These are phyloP conservation scores for Saguinus oedipus DNA, from an alignment of 2,797 vertebrate genomes.

Conservation along the genomic window DNA sequence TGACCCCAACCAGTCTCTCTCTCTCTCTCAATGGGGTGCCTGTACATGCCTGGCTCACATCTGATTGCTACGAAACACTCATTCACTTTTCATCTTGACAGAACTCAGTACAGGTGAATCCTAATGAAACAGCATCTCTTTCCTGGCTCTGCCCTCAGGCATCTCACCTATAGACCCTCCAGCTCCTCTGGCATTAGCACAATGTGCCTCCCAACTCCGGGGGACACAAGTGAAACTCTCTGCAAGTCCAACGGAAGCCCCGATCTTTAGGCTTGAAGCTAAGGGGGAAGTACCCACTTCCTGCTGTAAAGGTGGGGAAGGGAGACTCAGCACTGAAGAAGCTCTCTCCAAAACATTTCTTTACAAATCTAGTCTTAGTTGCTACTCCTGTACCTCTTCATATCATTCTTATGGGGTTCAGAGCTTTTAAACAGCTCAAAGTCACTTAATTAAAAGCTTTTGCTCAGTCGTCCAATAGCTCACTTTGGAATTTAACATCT, in stretches of 20 bases:
- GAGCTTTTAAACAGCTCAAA: background rate
- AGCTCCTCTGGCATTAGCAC: background rate
- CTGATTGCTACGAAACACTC: background rate
- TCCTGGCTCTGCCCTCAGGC: background rate
- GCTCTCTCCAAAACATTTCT: background rate
- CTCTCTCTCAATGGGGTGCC: background rate
- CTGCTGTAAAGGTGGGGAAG: accelerated
- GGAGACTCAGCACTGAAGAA: background rate
- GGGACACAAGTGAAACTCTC: background rate
- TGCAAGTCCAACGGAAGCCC: background rate
- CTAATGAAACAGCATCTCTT: background rate
- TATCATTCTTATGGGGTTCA: background rate
- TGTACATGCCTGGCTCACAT: no score
- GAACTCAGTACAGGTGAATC: background rate
- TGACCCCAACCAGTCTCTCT: background rate
- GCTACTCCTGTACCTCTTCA: background rate
- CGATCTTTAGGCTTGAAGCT: background rate
- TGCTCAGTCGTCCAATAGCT: background rate
- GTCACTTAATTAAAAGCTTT: constrained; percentile 23
- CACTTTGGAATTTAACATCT: background rate
- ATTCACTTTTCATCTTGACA: background rate
- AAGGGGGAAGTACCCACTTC: background rate
- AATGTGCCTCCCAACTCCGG: background rate
- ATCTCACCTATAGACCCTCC: background rate
- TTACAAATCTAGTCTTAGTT: background rate